Conservation (phyloP, 2,797 vertebrate species). For the Moxostoma hubbsi region DNA sequence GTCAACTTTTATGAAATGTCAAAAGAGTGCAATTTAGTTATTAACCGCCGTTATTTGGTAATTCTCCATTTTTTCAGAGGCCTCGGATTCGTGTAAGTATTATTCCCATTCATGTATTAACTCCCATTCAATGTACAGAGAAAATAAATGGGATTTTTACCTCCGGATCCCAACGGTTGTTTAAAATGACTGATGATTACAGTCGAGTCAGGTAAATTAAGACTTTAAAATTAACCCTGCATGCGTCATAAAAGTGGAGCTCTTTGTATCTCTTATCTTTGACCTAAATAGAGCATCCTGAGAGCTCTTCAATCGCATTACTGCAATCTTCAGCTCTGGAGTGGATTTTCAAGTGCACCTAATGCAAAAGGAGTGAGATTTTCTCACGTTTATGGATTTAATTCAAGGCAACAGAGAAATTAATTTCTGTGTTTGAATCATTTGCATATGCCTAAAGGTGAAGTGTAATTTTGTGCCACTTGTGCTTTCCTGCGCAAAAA, state of each 20-base stretch:
- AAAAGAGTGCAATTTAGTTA: no score
- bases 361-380: not conserved
- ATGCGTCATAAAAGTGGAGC: not conserved
- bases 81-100: no score
- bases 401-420: not conserved
- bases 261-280: conserved; percentile 26
- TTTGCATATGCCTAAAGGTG: conserved; percentile 34
- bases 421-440: not conserved
- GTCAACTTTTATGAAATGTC: not conserved
- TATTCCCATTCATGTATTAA: no score
- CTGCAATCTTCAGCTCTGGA: not conserved
- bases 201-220: not conserved
- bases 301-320: conserved; percentile 42
- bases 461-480: conserved; percentile 28
- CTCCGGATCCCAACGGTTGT: no score
- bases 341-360: conserved; percentile 14
- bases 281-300: conserved; percentile 31
- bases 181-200: no score
- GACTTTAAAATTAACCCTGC: conserved; percentile 2
- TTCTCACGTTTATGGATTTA: not conserved
- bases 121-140: no score
- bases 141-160: no score
- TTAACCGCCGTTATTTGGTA: no score
- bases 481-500: not conserved
- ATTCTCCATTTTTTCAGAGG: no score